Conservation (phyloP, 2,113 vertebrate species). For the Pelobates fuscus region DNA sequence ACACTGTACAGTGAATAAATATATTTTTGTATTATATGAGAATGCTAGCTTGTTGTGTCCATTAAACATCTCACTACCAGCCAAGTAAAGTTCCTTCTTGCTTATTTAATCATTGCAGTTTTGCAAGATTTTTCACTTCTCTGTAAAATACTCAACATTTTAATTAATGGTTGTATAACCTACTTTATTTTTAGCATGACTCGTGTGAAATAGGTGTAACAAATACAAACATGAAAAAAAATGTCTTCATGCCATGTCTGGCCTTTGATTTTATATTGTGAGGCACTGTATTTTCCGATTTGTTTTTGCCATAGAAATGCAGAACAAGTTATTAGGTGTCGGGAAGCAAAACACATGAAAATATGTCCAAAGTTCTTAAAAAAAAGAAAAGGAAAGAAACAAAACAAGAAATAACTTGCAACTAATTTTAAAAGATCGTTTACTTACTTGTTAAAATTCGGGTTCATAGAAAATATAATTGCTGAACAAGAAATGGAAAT, state of each 20-base stretch:
- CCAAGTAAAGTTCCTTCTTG: too few relatives aligned
- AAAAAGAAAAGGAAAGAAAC: too few relatives aligned
- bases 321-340: neutral
- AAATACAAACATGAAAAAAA: neutral
- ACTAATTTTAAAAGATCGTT: slow-evolving; percentile 54
- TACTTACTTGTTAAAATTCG: slow-evolving; percentile 76
- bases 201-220: neutral
- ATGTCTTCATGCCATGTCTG: neutral
- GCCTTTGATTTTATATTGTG: neutral
- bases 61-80: too few relatives aligned
- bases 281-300: neutral
- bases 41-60: too few relatives aligned
- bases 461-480: slow-evolving; percentile 70
- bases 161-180: neutral
- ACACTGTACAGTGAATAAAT: too few relatives aligned
- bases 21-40: too few relatives aligned
- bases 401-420: too few relatives aligned
- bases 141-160: neutral
- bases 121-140: neutral
- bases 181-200: neutral
- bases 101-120: too few relatives aligned
- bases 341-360: too few relatives aligned
- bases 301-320: too few relatives aligned
- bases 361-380: too few relatives aligned
- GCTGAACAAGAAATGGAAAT: slow-evolving; percentile 69